phyloP scores from a whole-genome alignment of 2,113 vertebrate genomes.

The Ifrita kowaldi region DNA sequence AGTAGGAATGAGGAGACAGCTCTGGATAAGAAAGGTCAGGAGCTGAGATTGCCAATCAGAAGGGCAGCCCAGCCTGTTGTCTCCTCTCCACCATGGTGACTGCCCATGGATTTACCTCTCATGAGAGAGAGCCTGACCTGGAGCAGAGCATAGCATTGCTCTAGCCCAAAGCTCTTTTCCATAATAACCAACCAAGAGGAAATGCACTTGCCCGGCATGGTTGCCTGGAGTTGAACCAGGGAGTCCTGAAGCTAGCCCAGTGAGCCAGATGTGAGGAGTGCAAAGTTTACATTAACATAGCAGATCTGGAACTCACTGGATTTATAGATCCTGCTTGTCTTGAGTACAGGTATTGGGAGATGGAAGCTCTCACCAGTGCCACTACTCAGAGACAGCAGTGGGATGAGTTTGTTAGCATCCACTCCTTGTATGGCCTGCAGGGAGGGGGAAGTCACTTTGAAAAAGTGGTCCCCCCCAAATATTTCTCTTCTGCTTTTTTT shows the following conservation, averaged over 20 bases:
- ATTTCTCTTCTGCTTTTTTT: neutral
- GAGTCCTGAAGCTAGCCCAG: neutral
- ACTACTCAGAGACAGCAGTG: neutral
- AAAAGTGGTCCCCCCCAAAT: neutral
- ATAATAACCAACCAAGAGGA: neutral
- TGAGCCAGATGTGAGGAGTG: neutral
- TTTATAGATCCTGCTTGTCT: neutral
- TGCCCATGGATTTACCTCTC: neutral
- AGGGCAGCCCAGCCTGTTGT: neutral
- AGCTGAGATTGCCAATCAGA: neutral
- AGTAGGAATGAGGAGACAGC: neutral
- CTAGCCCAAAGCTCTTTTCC: neutral
- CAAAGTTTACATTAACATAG: neutral
- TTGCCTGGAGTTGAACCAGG: neutral
- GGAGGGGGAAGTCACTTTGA: neutral
- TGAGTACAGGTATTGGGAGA: accelerated
- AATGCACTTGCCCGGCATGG: accelerated
- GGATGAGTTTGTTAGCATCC: neutral
- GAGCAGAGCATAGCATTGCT: neutral
- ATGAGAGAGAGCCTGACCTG: neutral
- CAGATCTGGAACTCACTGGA: neutral
- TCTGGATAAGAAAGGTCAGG: neutral
- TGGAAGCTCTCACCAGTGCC: neutral
- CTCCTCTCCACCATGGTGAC: neutral
- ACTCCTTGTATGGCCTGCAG: neutral